These are phyloP conservation scores for Anorthoa munda DNA, from an alignment of 2,888 invertebrate species.

Conservation along the genomic window DNA sequence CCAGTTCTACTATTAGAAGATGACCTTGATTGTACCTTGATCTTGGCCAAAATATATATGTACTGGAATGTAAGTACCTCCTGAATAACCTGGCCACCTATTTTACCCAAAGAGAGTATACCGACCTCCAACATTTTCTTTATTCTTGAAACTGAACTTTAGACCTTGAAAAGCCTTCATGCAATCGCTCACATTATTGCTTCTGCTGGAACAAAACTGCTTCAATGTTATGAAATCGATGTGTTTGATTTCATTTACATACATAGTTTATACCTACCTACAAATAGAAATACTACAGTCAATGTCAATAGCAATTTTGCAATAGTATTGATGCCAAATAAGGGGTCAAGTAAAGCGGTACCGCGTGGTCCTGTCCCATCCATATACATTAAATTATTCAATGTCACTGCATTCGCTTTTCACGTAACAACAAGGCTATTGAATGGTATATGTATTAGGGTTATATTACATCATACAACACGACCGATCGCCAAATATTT, in stretches of 20 bases:
- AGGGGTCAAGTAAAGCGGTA: conserved; percentile 70
- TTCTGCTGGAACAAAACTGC: conserved; percentile 54
- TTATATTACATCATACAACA: conserved; percentile 38
- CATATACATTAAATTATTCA: conserved; percentile 59
- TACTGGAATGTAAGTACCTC: no score
- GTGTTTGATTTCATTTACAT: conserved; percentile 71
- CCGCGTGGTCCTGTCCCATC: conserved; percentile 45
- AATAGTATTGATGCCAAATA: conserved; percentile 73
- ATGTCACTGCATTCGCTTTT: conserved; percentile 58
- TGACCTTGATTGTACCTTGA: no score
- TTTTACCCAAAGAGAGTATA: not conserved
- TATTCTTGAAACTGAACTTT: not conserved
- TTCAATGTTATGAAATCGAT: conserved; percentile 66
- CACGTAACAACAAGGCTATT: conserved; percentile 18
- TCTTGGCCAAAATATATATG: no score
- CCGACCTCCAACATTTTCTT: not conserved
- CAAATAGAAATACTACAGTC: conserved; percentile 49
- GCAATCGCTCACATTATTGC: conserved; percentile 33
- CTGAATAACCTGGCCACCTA: not conserved
- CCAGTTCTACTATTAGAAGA: no score
- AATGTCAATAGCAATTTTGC: conserved; percentile 79
- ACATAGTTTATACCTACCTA: not conserved
- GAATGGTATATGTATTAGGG: conserved; percentile 23
- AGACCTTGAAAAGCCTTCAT: conserved; percentile 28
- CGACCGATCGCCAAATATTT: conserved; percentile 35